Conservation (phyloP, 2,113 vertebrate species). For the Pelobates fuscus region DNA sequence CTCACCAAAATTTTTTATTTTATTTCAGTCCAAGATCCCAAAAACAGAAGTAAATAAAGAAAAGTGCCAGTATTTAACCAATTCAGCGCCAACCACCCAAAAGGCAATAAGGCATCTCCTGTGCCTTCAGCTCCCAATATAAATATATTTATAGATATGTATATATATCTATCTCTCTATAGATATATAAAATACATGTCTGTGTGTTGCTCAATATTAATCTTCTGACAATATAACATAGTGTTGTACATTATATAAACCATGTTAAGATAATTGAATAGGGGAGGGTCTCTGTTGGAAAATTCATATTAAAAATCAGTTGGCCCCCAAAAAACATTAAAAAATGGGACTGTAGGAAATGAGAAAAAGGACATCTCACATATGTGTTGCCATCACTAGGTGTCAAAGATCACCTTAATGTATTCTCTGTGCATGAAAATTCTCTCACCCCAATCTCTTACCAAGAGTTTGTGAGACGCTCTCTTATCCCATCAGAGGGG, state of each 20-base stretch:
- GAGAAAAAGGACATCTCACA: background rate
- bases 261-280: slow-evolving; percentile 1
- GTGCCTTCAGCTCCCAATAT: slow-evolving; percentile 10
- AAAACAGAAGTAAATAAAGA: slow-evolving; percentile 34
- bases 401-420: no score
- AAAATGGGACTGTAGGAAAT: background rate
- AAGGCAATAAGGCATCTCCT: slow-evolving; percentile 29
- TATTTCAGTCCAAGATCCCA: slow-evolving; percentile 50
- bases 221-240: slow-evolving; percentile 23
- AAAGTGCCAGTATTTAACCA: slow-evolving; percentile 39
- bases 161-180: background rate
- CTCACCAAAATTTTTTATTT: slow-evolving; percentile 56
- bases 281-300: background rate
- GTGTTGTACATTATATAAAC: slow-evolving; percentile 25
- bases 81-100: slow-evolving; percentile 21
- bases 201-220: background rate
- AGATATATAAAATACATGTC: slow-evolving; percentile 22
- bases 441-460: no score
- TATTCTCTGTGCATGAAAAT: no score
- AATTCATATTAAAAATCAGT: background rate
- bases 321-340: background rate
- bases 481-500: no score
- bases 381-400: background rate
- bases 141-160: slow-evolving; percentile 18
- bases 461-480: no score